Evolutionary conservation across 2,113 vertebrate genomes (phyloP), one percentile per base, ranked within the genome.

Genomic region (Monarcha castaneiventris): DNA sequence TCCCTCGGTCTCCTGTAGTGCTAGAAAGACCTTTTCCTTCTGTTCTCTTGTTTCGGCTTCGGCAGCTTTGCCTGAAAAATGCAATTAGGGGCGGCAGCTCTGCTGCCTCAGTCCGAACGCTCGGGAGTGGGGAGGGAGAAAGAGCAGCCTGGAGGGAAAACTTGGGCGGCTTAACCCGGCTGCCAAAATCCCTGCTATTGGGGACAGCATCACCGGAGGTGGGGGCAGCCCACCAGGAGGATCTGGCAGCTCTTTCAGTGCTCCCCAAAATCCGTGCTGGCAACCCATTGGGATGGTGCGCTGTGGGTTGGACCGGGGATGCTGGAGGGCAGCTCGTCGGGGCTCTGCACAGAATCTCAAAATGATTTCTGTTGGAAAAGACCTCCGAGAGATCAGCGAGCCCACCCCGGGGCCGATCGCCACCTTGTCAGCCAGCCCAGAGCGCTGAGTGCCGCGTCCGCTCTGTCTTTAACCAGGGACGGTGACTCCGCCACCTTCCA

Each of bases 221-320:
- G 61, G 14, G 64, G 30, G 49, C 37, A 22, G 29, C 61, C 55
- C n/a, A 18, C 11, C 43, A 13, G 84, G 52, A 13, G 84, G 52
- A 13, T 7, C 9, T 13, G 78, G 37, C 67, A 20, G 17, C 33
- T 61, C 49, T 49, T 29, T 32, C 22, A 22, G 44, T 7, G 67
- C 77, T 13, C 52, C 90, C 68, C 87, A 29, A 46, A 66, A 37
- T 13, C 62, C 8, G 0, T 23, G 66, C 67, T 41, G 91, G 59
- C 69, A 22, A 39, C 2, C 0, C n/a, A 0, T 0, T 2, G 23
- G 83, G 66, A 18, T 4, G 52, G 33, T 10, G 51, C 30, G 1
- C 6, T 7, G 1, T 2, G 33, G 32, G 33, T 2, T 11, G 80
- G 37, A 35, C 3, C 2, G 3, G 20, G 64, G 49, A 5, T 6